phyloP scores from a whole-genome alignment of 2,888 invertebrate genomes.

The Dynastes maya region DNA sequence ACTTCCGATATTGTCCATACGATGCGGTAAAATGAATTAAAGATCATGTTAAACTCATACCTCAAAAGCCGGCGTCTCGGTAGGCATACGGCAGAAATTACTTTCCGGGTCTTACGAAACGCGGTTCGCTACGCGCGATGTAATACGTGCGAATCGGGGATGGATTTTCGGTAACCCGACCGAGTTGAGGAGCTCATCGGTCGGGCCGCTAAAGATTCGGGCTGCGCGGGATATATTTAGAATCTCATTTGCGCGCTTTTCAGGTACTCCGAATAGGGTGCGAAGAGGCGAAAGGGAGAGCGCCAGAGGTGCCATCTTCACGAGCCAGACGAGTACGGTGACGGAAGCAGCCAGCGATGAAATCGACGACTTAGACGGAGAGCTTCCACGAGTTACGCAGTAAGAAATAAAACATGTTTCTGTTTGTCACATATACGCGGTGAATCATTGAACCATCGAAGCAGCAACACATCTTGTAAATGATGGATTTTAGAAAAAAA shows the following conservation, averaged over 20 bases:
- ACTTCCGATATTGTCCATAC: no score
- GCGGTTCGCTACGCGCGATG: background rate
- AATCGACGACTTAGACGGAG: slow-evolving; percentile 76
- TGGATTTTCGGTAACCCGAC: slow-evolving; percentile 12
- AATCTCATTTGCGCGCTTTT: slow-evolving; percentile 44
- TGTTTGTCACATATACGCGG: background rate
- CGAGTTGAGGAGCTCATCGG: background rate
- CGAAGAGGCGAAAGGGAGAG: slow-evolving; percentile 71
- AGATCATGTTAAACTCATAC: no score
- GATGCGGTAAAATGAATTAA: no score
- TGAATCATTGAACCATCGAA: no score
- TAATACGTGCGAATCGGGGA: slow-evolving; percentile 15
- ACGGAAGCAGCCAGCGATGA: slow-evolving; percentile 82
- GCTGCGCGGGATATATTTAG: slow-evolving; percentile 35
- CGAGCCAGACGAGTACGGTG: slow-evolving; percentile 79
- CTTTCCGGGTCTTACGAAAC: no score
- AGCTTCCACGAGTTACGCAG: slow-evolving; percentile 79
- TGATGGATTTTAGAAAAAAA: no score
- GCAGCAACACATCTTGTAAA: no score
- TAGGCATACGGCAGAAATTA: no score
- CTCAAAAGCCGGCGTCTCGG: no score
- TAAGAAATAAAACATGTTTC: slow-evolving; percentile 69
- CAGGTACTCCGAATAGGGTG: slow-evolving; percentile 69
- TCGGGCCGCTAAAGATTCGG: slow-evolving; percentile 6
- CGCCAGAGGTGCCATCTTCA: slow-evolving; percentile 70